Evolutionary conservation across 2,888 invertebrate genomes (phyloP).

Genomic region (Pheosia gnoma): DNA sequence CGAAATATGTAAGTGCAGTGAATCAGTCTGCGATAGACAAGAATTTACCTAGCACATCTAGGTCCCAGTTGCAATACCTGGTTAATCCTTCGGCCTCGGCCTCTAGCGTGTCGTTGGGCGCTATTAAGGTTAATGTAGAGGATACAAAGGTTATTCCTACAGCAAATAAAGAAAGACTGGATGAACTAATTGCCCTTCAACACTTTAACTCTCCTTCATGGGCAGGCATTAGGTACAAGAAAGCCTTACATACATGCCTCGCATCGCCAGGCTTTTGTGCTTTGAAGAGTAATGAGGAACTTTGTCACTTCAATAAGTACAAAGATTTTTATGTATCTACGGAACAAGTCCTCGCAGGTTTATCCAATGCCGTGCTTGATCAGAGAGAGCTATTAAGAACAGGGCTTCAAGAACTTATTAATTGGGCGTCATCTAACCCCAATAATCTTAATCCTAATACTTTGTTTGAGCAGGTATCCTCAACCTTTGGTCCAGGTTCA

Average conservation of each 20-base stretch:
- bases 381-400: conserved; percentile 2
- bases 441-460: not conserved
- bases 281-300: conserved; percentile 28
- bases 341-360: conserved; percentile 8
- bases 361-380: conserved; percentile 6
- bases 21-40: too few relatives aligned
- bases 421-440: conserved; percentile 4
- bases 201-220: conserved; percentile 14
- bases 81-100: too few relatives aligned
- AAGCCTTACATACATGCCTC: conserved; percentile 14
- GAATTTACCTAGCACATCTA: not conserved
- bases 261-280: conserved; percentile 24
- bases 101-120: not conserved
- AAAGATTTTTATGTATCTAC: conserved; percentile 25
- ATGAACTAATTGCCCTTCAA: too few relatives aligned
- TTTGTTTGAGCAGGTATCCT: conserved; percentile 7
- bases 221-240: conserved; percentile 23
- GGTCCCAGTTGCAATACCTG: not conserved
- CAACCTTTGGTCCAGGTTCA: conserved; percentile 10
- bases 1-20: not conserved
- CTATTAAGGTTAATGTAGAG: not conserved
- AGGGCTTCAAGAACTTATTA: conserved; percentile 8
- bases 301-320: conserved; percentile 24
- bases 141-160: too few relatives aligned
- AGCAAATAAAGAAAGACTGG: too few relatives aligned